Conservation (phyloP, 37 sponge, comb jelly and placozoan species). For the Diacarnus erythraeanus region DNA sequence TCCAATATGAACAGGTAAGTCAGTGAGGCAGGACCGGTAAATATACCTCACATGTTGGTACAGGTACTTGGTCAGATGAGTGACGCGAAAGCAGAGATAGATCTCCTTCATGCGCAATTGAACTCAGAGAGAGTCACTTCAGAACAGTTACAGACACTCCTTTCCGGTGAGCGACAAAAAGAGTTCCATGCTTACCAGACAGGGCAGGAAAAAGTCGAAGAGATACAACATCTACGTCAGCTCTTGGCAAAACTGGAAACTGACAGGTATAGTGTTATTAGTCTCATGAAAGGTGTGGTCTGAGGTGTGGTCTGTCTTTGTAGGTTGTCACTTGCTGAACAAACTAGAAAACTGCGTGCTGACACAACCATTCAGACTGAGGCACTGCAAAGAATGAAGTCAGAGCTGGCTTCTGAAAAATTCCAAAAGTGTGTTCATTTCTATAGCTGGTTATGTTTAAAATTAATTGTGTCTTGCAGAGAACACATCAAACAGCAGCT, state of each 20-base stretch:
- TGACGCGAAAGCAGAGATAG: conserved; percentile 40
- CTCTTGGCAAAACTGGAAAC: conserved; percentile 55
- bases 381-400: conserved; percentile 37
- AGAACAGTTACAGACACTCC: conserved; percentile 55
- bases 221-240: conserved; percentile 50
- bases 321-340: conserved; percentile 40
- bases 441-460: background rate
- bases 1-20: conserved; percentile 67
- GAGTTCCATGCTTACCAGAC: conserved; percentile 51
- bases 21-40: background rate
- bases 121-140: conserved; percentile 17
- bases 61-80: background rate
- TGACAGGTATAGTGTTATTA: conserved; percentile 27
- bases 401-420: conserved; percentile 49
- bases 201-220: conserved; percentile 55
- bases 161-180: conserved; percentile 65
- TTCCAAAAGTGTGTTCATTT: conserved; percentile 48
- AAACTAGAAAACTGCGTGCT: conserved; percentile 24
- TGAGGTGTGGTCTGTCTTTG: background rate
- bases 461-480: conserved; percentile 9
- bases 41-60: background rate
- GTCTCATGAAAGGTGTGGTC: background rate
- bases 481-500: conserved; percentile 49
- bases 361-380: conserved; percentile 25
- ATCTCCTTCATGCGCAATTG: conserved; percentile 24